Evolutionary conservation across 1,140 invertebrate genomes (phyloP).

Genomic region (Carcinoscorpius rotundicauda): DNA sequence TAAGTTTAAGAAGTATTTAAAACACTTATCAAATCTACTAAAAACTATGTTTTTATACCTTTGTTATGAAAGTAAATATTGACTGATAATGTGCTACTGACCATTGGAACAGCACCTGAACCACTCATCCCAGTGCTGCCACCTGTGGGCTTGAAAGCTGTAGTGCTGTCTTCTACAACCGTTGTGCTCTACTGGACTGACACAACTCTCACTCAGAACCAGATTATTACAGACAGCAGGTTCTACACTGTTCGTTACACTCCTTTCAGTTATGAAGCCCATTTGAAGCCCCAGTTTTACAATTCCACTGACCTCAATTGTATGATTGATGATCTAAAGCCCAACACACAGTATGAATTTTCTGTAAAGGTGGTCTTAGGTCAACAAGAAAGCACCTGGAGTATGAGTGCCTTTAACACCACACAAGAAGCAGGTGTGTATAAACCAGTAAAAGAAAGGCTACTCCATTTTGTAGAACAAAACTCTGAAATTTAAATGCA

Average conservation of each 20-base stretch:
- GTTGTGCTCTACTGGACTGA: constrained; percentile 95
- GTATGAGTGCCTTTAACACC: constrained; percentile 79
- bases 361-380: constrained; percentile 75
- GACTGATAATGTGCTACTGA: neutral
- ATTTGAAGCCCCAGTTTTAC: constrained; percentile 52
- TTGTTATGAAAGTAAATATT: neutral
- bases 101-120: constrained; percentile 20
- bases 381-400: constrained; percentile 74
- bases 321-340: constrained; percentile 82
- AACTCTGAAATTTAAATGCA: neutral
- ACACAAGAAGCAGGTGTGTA: constrained; percentile 57
- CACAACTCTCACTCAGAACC: constrained; percentile 62
- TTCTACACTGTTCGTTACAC: constrained; percentile 69
- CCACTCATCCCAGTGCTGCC: constrained; percentile 58
- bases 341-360: constrained; percentile 92
- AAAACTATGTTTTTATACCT: too few species aligned
- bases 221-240: constrained; percentile 65
- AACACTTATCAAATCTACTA: too few species aligned
- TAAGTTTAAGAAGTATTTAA: too few species aligned
- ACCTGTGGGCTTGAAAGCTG: constrained; percentile 80
- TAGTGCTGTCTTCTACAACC: constrained; percentile 68
- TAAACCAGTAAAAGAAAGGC: too few species aligned
- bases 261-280: constrained; percentile 41
- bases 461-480: too few species aligned
- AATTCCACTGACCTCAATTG: constrained; percentile 84